phyloP scores from a whole-genome alignment of 2,113 vertebrate species.

The Theristicus caerulescens region DNA sequence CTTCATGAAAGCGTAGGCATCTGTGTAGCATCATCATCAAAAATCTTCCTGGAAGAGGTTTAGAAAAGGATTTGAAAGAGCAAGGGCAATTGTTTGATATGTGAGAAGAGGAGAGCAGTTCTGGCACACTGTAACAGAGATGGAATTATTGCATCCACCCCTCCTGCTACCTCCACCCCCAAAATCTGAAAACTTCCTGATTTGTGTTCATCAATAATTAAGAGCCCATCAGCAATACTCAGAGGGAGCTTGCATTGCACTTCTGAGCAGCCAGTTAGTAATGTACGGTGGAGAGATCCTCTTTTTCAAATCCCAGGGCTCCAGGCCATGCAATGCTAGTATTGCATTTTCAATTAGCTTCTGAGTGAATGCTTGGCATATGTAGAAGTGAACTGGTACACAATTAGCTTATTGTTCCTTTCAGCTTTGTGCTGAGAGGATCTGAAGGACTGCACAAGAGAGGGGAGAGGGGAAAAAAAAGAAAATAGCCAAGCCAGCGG shows the following conservation, averaged over 20 bases:
- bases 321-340: constrained; percentile 75
- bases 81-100: background rate
- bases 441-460: constrained; percentile 64
- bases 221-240: constrained; percentile 82
- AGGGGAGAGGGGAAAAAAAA: background rate
- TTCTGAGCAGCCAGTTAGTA: constrained; percentile 80
- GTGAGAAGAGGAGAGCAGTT: background rate
- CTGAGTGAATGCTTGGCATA: constrained; percentile 83
- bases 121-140: constrained; percentile 22
- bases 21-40: background rate
- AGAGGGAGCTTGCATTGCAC: constrained; percentile 84
- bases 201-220: constrained; percentile 86
- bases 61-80: background rate
- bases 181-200: constrained; percentile 76
- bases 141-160: constrained; percentile 42
- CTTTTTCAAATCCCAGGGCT: constrained; percentile 82
- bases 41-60: background rate
- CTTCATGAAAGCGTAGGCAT: background rate
- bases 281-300: constrained; percentile 77
- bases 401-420: constrained; percentile 81
- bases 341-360: constrained; percentile 85
- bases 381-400: constrained; percentile 73
- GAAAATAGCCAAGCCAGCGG: constrained; percentile 30
- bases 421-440: constrained; percentile 75
- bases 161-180: constrained; percentile 58